phyloP scores from a whole-genome alignment of 2,113 vertebrate genomes.

The Channa maculata region DNA sequence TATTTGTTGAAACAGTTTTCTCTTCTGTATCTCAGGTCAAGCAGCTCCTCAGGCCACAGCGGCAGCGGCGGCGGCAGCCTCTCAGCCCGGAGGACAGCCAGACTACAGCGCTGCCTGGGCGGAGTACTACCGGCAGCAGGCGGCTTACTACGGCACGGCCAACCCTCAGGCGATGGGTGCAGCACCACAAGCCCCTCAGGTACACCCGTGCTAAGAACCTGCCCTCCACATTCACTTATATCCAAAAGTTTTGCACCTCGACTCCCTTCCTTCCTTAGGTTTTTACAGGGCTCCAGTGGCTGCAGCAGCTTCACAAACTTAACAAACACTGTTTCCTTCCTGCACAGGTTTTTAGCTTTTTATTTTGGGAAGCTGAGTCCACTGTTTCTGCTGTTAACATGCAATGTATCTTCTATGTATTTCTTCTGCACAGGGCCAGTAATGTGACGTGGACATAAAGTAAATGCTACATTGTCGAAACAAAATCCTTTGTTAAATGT shows the following conservation, averaged over 20 bases:
- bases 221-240: conserved; percentile 43
- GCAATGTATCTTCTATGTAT: conserved; percentile 99
- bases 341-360: conserved; percentile 90
- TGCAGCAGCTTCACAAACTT: conserved; percentile 85
- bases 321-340: conserved; percentile 88
- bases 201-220: conserved; percentile 80
- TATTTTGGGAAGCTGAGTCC: conserved; percentile 82
- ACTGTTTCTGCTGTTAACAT: conserved; percentile 96
- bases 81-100: conserved; percentile 93
- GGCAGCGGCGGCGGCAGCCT: conserved; percentile 77
- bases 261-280: conserved; percentile 86
- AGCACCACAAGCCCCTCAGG: conserved; percentile 91
- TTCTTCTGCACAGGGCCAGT: conserved; percentile 99
- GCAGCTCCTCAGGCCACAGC: conserved; percentile 86
- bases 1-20: not conserved
- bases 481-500: conserved; percentile 99
- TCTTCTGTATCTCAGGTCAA: conserved; percentile 73
- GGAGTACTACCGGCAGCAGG: conserved; percentile 98
- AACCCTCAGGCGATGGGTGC: conserved; percentile 95
- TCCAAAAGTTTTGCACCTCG: conserved; percentile 40
- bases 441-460: conserved; percentile 99
- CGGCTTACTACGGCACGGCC: conserved; percentile 95
- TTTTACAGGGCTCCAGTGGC: conserved; percentile 90
- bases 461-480: conserved; percentile 99
- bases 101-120: conserved; percentile 99